phyloP scores from a whole-genome alignment of 2,113 vertebrate species.

The Calidris pygmaea region DNA sequence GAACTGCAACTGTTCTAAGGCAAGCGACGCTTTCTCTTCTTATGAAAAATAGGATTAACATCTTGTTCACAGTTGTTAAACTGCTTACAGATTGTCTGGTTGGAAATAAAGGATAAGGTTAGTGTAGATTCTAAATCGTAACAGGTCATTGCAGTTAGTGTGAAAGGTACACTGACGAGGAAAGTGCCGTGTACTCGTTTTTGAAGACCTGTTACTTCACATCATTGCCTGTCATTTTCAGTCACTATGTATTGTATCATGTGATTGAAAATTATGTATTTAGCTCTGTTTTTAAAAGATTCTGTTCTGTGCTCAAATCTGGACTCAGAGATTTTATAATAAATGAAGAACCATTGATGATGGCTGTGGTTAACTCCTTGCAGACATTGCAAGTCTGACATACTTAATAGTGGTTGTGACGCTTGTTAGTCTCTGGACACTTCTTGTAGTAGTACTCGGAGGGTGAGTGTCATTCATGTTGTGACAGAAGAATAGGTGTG shows the following conservation, averaged over 20 bases:
- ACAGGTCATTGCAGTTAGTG: not conserved
- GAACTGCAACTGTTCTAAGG: not conserved
- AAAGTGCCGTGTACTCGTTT: not conserved
- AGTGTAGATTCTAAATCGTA: not conserved
- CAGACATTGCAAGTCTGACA: not conserved
- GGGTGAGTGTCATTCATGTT: not conserved
- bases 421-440: not conserved
- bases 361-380: not conserved
- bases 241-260: not conserved
- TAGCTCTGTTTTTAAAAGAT: not conserved
- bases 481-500: not conserved
- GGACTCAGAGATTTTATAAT: not conserved
- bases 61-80: not conserved
- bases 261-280: not conserved
- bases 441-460: not conserved
- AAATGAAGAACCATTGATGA: not conserved
- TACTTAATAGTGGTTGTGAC: not conserved
- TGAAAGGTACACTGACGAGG: not conserved
- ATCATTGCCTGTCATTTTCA: not conserved
- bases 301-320: not conserved
- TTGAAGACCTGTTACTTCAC: not conserved
- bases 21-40: not conserved
- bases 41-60: not conserved
- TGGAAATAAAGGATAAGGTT: not conserved
- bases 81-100: not conserved